Evolutionary conservation across 64 coral and sea anemone species (phyloP).

Genomic region (Porites australiensis): DNA sequence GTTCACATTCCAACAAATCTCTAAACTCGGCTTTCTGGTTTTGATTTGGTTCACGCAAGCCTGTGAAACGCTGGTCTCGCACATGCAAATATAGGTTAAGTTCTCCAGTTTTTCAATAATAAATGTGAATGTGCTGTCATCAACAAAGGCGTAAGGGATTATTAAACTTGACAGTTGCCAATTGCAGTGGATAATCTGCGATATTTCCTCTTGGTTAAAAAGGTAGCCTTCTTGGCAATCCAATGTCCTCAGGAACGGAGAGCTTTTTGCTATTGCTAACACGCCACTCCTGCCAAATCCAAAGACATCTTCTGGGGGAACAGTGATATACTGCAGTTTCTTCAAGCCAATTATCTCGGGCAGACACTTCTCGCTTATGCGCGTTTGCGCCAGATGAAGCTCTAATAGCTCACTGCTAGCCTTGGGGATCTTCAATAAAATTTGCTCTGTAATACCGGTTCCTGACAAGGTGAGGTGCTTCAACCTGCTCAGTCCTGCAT

Average conservation of each 20-base stretch:
- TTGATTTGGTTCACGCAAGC: neutral
- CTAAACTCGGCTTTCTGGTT: conserved; percentile 1
- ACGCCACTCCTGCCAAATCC: neutral
- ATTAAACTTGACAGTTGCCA: neutral
- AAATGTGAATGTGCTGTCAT: neutral
- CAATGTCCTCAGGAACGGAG: neutral
- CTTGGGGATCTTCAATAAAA: neutral
- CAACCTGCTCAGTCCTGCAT: neutral
- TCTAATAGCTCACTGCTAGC: neutral
- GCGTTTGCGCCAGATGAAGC: neutral
- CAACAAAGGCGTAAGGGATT: neutral
- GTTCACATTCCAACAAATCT: conserved; percentile 17
- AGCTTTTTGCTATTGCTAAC: neutral
- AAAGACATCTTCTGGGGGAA: neutral
- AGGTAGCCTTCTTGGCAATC: conserved; percentile 27
- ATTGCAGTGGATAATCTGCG: neutral
- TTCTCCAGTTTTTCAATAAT: neutral
- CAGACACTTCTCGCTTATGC: neutral
- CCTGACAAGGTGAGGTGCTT: neutral
- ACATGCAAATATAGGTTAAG: neutral
- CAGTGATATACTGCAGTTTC: neutral
- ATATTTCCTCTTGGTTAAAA: neutral
- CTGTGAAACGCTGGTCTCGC: neutral
- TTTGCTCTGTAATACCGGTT: neutral
- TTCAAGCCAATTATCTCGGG: neutral